A percentile compares a stretch with the other conserved stretches of the same genome.
Conservation (phyloP, 2,113 vertebrate genomes). For the Calonectris borealis region DNA sequence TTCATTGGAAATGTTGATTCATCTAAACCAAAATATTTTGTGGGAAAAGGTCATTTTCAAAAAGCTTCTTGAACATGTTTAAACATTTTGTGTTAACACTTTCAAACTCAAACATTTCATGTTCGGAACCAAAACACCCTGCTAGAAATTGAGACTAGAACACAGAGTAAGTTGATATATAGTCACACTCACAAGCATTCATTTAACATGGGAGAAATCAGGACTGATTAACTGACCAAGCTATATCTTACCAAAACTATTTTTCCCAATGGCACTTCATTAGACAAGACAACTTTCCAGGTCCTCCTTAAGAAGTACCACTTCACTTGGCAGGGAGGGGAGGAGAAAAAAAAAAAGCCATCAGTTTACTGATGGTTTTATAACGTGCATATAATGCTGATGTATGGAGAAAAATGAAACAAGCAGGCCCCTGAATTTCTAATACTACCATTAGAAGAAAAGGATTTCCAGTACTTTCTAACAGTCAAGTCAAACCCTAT, state of each 20-base stretch:
- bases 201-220: neutral
- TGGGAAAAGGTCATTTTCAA: neutral
- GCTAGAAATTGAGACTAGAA: neutral
- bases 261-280: neutral
- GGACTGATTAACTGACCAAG: neutral
- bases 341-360: neutral
- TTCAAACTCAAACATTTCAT: neutral
- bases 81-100: neutral
- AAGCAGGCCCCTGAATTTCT: neutral
- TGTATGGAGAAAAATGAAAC: neutral
- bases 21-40: neutral
- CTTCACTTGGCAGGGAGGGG: no score
- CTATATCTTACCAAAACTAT: neutral
- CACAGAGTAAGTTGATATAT: neutral
- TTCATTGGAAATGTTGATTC: slow-evolving; percentile 1
- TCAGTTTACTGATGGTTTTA: neutral
- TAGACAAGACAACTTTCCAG: neutral
- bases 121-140: neutral
- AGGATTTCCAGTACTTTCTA: neutral
- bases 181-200: neutral
- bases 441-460: neutral
- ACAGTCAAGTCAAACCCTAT: neutral
- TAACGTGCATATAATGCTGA: neutral
- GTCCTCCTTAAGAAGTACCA: neutral
- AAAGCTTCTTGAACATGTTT: neutral